Evolutionary conservation across 2,113 vertebrate species (phyloP).

Genomic region (Oceanodroma tethys): DNA sequence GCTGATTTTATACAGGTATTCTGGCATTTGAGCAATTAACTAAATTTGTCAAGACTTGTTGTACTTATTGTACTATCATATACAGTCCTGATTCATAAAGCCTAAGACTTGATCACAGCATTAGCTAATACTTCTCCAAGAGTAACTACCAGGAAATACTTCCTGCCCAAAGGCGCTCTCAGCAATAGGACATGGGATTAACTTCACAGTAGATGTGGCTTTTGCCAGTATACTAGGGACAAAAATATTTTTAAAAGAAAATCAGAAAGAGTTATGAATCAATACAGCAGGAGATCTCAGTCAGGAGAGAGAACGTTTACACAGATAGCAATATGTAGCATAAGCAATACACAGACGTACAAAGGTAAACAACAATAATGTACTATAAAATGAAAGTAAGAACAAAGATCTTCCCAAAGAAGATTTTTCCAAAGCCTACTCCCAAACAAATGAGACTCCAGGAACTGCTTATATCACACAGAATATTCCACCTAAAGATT

Average conservation of each 20-base stretch:
- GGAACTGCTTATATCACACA: neutral
- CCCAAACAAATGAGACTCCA: neutral
- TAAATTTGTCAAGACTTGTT: neutral
- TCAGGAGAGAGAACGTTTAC: neutral
- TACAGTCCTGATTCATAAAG: neutral
- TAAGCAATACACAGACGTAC: neutral
- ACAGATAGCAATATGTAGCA: neutral
- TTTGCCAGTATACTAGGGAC: neutral
- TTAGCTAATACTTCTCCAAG: neutral
- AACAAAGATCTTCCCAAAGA: neutral
- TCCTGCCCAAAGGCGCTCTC: neutral
- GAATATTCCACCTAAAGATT: neutral
- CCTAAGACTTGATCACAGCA: neutral
- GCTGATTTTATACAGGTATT: neutral
- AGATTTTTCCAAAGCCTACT: neutral
- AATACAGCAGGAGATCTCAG: neutral
- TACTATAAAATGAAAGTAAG: conserved; percentile 16
- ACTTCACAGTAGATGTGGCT: neutral
- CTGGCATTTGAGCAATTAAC: neutral
- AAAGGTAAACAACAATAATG: neutral
- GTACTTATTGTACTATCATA: neutral
- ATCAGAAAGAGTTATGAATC: neutral
- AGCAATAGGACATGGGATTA: neutral
- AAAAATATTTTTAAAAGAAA: neutral
- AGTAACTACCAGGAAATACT: neutral